A percentile compares a stretch with the other conserved stretches of the same genome.
Conservation (phyloP, 2,797 vertebrate species). For the Salarias fasciatus region DNA sequence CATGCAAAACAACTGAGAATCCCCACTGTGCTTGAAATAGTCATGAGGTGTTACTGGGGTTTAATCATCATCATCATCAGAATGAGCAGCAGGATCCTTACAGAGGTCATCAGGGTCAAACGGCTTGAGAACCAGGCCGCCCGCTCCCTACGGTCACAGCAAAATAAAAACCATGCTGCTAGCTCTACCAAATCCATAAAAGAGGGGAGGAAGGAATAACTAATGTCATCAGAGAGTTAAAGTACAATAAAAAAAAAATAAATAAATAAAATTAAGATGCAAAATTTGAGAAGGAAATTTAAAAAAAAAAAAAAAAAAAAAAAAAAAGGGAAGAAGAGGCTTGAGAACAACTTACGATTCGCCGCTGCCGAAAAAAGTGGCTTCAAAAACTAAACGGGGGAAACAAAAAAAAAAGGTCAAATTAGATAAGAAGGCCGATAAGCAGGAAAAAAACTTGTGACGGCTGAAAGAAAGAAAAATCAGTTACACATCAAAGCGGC, state of each 20-base stretch:
- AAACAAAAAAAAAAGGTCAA: slow-evolving; percentile 65
- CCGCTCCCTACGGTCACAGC: slow-evolving; percentile 44
- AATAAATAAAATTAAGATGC: slow-evolving; percentile 46
- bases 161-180: slow-evolving; percentile 54
- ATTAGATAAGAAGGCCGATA: slow-evolving; percentile 64
- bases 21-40: no score
- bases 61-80: slow-evolving; percentile 19
- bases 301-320: slow-evolving; percentile 34
- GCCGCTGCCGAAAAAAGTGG: slow-evolving; percentile 76
- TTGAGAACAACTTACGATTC: slow-evolving; percentile 81
- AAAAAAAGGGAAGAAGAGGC: slow-evolving; percentile 50
- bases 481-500: no score
- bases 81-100: slow-evolving; percentile 12
- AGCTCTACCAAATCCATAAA: slow-evolving; percentile 43
- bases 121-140: not conserved
- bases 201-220: slow-evolving; percentile 7
- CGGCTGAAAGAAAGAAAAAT: not conserved
- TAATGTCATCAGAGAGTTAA: slow-evolving; percentile 48
- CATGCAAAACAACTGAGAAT: no score
- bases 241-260: slow-evolving; percentile 36
- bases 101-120: slow-evolving; percentile 12
- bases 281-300: slow-evolving; percentile 58
- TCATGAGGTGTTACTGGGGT: no score
- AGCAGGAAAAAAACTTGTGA: not conserved
- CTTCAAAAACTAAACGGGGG: slow-evolving; percentile 78